A percentile compares a stretch with the other conserved stretches of the same genome.
These are phyloP conservation scores for Oenanthe melanoleuca DNA, from an alignment of 2,113 vertebrate genomes.

Conservation along the genomic window DNA sequence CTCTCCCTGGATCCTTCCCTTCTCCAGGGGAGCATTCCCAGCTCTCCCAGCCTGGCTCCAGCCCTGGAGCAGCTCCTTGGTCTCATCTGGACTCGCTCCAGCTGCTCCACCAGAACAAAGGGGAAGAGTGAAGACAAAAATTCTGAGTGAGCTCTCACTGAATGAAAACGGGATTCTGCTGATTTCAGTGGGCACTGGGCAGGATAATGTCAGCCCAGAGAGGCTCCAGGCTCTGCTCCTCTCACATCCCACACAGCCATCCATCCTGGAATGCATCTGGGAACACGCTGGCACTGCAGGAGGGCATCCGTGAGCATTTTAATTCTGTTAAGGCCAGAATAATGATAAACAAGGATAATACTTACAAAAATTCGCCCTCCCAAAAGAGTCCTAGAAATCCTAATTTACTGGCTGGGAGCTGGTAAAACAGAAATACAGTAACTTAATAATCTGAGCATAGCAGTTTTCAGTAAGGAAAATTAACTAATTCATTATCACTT, in stretches of 20 bases:
- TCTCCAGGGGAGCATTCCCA: neutral
- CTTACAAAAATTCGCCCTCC: slow-evolving; percentile 66
- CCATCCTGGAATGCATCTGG: slow-evolving; percentile 41
- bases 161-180: neutral
- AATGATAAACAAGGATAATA: slow-evolving; percentile 75
- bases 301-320: slow-evolving; percentile 46
- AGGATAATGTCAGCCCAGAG: neutral
- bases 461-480: slow-evolving; percentile 85
- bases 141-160: neutral
- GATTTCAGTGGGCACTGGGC: accelerated
- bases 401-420: slow-evolving; percentile 77
- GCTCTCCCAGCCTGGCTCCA: neutral
- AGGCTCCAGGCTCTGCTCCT: neutral
- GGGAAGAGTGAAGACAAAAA: accelerated
- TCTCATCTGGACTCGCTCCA: accelerated
- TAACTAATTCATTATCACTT: slow-evolving; percentile 88
- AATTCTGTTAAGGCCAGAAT: slow-evolving; percentile 73
- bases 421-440: slow-evolving; percentile 79
- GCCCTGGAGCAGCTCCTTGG: accelerated
- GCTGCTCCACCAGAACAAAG: neutral
- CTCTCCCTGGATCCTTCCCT: too few species aligned
- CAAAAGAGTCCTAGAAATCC: slow-evolving; percentile 79
- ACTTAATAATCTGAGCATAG: slow-evolving; percentile 84
- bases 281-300: slow-evolving; percentile 22
- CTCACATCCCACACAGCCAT: neutral